Conservation (phyloP, 2,797 vertebrate genomes). For the Taenioides sp. region DNA sequence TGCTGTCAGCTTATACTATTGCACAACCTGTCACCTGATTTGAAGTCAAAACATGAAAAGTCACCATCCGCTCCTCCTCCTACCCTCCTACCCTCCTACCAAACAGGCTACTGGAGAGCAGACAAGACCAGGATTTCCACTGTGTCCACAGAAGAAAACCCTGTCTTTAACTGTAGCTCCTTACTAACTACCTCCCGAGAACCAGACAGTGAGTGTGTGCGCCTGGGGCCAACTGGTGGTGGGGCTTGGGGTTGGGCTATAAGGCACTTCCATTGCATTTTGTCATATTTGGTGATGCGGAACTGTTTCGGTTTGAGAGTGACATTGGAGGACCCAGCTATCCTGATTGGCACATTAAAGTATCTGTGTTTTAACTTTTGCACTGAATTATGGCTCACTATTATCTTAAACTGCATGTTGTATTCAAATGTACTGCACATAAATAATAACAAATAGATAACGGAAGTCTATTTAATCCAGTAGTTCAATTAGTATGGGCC, state of each 20-base stretch:
- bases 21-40: slow-evolving; percentile 22
- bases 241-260: slow-evolving; percentile 26
- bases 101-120: slow-evolving; percentile 99
- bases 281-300: not conserved
- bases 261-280: not conserved
- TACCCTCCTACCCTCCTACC: slow-evolving; percentile 81
- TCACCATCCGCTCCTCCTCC: slow-evolving; percentile 62
- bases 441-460: not conserved
- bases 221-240: slow-evolving; percentile 54
- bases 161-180: slow-evolving; percentile 92
- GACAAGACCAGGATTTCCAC: slow-evolving; percentile 92
- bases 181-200: slow-evolving; percentile 94
- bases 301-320: slow-evolving; percentile 16
- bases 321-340: slow-evolving; percentile 4
- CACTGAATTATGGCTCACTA: slow-evolving; percentile 23
- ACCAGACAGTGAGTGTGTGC: slow-evolving; percentile 96
- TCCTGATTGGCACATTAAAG: slow-evolving; percentile 5
- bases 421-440: no score
- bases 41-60: slow-evolving; percentile 47
- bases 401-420: slow-evolving; percentile 8
- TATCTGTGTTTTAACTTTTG: not conserved
- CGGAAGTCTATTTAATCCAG: not conserved
- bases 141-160: slow-evolving; percentile 88
- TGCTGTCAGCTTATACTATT: slow-evolving; percentile 32
- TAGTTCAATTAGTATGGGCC: not conserved